Base-by-base conservation (phyloP, 2,888 invertebrate genomes). In the Himalopsyche tibetana region DNA sequence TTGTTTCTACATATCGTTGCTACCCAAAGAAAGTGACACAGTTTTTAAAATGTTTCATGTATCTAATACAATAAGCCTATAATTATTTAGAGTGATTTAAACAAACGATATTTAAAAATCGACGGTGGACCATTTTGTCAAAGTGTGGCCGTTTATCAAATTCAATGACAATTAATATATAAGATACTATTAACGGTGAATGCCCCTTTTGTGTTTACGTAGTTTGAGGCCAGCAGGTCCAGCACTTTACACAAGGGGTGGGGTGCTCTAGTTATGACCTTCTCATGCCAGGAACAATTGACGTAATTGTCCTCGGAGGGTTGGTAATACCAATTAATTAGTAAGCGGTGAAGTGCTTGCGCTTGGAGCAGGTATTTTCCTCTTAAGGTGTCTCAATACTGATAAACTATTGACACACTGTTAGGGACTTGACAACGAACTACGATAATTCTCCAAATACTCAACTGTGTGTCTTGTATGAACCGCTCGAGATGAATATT, bases 281-380 rank as follows among this genome's bases (percentile, higher is more conserved):
- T 74, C 74, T 74, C 74, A 74, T 74, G 45, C 80, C 19, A 28
- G 45, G 17, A 51, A 80, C 80, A 80, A 80, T 80, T 80, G 80
- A 80, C 45, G 42, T 80, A 80, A 80, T 80, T 80, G 80, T 80
- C 51, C 45, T 28, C 45, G 45, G 51, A 80, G 45, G 45, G 80
- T 45, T 42, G 80, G 45, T 80, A 80, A 80, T 80, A 42, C 80
- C 80, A 80, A 80, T 80, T 80, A 80, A 80, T 80, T 80, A 80
- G 51, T 42, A 80, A 51, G 51, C 80, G 74, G 74, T 74, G 74
- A 74, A 74, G 74, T 74, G 74, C 74, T 74, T 74, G 74, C 74
- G 74, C 36, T 74, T 38, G 74, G 74, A 74, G 38, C 74, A 74
- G 74, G 74, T 74, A 74, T 74, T 74, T 74, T 74, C 74, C 36